phyloP scores from a whole-genome alignment of 2,797 vertebrate species.

The Pseudotriccus pelzelni region DNA sequence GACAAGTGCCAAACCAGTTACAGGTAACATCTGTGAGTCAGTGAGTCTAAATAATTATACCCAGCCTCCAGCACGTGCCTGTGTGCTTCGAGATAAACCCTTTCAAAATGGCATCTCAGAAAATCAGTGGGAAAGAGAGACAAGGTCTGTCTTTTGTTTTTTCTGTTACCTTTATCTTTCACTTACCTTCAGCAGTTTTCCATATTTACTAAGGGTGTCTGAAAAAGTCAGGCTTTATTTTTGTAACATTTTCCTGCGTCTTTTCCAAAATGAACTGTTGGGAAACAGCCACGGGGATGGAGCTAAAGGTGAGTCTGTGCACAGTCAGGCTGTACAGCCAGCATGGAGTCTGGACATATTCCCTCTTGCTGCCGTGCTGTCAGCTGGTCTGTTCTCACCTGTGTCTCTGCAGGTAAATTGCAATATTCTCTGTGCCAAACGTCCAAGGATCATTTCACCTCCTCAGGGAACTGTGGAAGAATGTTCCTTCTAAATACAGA shows the following conservation, averaged over 20 bases:
- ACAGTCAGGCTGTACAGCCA: not conserved
- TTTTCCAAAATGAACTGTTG: not conserved
- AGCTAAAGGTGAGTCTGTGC: not conserved
- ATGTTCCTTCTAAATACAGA: not conserved
- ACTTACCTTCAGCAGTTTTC: not conserved
- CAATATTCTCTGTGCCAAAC: not conserved
- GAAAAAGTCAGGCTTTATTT: not conserved
- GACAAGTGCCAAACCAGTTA: slow-evolving; percentile 24
- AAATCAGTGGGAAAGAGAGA: not conserved
- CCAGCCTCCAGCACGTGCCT: not conserved
- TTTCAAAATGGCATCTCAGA: not conserved
- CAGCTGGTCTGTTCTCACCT: not conserved
- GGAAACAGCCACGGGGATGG: not conserved
- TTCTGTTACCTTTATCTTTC: not conserved
- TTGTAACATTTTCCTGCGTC: not conserved
- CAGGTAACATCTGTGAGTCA: slow-evolving; percentile 45
- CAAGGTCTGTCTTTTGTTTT: not conserved
- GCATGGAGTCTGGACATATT: not conserved
- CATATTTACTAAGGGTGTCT: not conserved
- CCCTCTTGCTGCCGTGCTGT: not conserved
- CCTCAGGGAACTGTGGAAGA: not conserved
- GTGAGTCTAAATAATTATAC: not conserved
- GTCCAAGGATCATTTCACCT: not conserved
- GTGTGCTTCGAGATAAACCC: not conserved
- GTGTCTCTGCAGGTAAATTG: not conserved